Conservation (phyloP, 2,113 vertebrate genomes). For the Chrysochloris asiatica region DNA sequence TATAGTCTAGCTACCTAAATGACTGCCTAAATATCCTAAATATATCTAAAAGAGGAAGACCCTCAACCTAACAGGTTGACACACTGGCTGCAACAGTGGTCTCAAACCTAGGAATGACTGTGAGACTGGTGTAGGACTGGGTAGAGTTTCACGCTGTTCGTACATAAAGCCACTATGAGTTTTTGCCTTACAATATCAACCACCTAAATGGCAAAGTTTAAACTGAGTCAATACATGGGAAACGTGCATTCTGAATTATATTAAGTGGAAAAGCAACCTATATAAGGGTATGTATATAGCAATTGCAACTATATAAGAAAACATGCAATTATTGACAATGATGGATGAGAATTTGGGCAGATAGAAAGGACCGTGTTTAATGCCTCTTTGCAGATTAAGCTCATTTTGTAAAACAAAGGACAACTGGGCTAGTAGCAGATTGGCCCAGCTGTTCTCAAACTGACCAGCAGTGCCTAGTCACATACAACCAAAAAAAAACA, state of each 20-base stretch:
- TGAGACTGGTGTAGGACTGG: not conserved
- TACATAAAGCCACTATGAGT: not conserved
- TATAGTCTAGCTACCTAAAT: not conserved
- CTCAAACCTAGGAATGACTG: not conserved
- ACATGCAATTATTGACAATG: slow-evolving; percentile 22
- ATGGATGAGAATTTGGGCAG: not conserved
- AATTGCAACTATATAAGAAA: slow-evolving; percentile 2
- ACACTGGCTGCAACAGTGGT: not conserved
- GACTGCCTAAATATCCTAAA: not conserved
- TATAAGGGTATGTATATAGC: not conserved
- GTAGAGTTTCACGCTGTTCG: no score
- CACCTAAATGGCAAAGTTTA: not conserved
- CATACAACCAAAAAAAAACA: not conserved
- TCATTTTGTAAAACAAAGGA: slow-evolving; percentile 7
- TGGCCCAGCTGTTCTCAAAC: not conserved
- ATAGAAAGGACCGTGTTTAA: not conserved
- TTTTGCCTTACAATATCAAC: no score
- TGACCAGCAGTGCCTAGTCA: not conserved
- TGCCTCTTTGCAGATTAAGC: slow-evolving; percentile 9
- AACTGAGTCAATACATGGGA: not conserved
- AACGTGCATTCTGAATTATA: not conserved
- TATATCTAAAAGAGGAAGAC: not conserved
- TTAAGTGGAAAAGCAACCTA: slow-evolving; percentile 4
- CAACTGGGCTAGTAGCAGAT: not conserved
- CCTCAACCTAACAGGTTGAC: no score